Evolutionary conservation across 2,888 invertebrate species (phyloP), one percentile per base, ranked within the genome.

Genomic region (Thereva nobilitata): DNA sequence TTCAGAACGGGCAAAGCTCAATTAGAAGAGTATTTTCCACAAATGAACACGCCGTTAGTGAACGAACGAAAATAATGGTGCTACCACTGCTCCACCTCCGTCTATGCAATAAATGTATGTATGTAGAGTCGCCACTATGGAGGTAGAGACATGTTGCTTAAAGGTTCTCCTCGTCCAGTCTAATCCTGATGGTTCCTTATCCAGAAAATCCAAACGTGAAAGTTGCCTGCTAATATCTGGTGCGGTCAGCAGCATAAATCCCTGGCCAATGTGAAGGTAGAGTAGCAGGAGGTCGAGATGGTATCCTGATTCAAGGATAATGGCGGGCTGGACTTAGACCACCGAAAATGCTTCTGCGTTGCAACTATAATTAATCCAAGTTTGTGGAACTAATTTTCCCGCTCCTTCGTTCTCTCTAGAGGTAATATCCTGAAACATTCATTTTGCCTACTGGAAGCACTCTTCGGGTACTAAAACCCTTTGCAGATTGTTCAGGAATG

Each of bases 21-120:
- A 64, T 64, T 64, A 64, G 64, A 44, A 53, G 53, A 64, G 64
- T 49, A 64, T 64, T 64, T 64, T 64, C 64, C 64, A 64, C 64
- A 64, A 64, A 64, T 64, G 64, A 64, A 64, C 61, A 61, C 49
- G 38, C 61, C 50, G 50, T 49, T 49, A 38, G 37, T 35, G 45
- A 64, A 52, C 53, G 38, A 37, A 44, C 10, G n/a, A 40, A 53
- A 56, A 56, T 23, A 56, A 42, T 53, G 53, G 9, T 53, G 10
- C 10, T 37, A 10, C n/a, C 38, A 10, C 40, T 23, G 1, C 23
- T 23, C 1, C 2, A 23, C 2, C 1, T 23, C 23, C 23, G 2
- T 23, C 23, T 23, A 23, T 23, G 23, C 2, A n/a, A 23, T 23
- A 23, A 2, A 2, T 23, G 23, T 23, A 23, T 23, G 23, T 23